Base-by-base conservation (phyloP, 2,797 vertebrate species). In the Anas flavirostris region DNA sequence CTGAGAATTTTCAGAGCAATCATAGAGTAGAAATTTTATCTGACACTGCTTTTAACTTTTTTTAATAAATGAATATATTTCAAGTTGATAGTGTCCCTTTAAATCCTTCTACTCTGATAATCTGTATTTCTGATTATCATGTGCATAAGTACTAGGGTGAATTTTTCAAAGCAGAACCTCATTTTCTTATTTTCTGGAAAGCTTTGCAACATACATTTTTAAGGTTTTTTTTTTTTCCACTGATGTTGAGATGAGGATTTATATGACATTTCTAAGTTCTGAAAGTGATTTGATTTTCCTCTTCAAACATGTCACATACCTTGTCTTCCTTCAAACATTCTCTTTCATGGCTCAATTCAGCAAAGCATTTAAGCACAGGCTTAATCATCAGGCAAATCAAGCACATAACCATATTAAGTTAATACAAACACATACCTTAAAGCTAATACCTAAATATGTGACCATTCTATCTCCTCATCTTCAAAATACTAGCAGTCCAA, bases 161-260 rank as follows among this genome's bases (percentile, higher is more conserved):
- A 55, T 77, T 93, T 95, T 95, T 96, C 88, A 95, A 95, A 95
- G 84, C 3, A 31, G 93, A 93, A 66, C 26, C 5, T 74, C 23
- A 43, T 92, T 94, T 91, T 70, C 63, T 68, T 84, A 80, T 85
- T 95, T 96, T 82, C 60, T 85, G 56, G 64, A 86, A 83, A 91
- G 60, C 62, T 78, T 82, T 80, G 56, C n/a, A 72, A 81, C 23
- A 55, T 43, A 16, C 7, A 28, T 41, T 79, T 94, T 86, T 75
- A 75, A 6, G 4, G 33, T 33, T 33, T 33, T 37, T 88, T 95
- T 87, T 48, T 87, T 95, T 87, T 44, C 37, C 26, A 68, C 31
- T 82, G 81, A 88, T 90, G 56, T 7, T 60, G 64, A 93, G 78
- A 86, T 84, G 72, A 88, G 67, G 75, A 84, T 88, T 94, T 92